Conservation (phyloP, 1,140 invertebrate species). For the Platyscapa corneri region DNA sequence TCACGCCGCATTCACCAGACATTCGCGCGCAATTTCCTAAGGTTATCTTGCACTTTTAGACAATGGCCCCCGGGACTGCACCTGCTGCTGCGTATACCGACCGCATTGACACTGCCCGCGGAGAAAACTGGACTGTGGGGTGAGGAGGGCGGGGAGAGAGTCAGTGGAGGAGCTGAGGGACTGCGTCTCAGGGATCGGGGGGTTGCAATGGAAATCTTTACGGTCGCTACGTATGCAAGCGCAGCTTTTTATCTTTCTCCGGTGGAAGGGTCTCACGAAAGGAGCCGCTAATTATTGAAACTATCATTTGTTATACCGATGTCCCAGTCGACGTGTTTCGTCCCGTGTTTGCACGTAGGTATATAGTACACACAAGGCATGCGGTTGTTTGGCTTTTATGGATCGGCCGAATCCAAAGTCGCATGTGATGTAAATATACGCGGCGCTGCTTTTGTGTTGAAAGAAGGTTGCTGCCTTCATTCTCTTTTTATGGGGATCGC, state of each 20-base stretch:
- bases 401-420: not conserved
- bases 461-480: not conserved
- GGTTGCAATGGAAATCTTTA: not conserved
- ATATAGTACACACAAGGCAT: not conserved
- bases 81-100: slow-evolving; percentile 38
- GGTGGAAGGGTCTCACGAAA: slow-evolving; percentile 15
- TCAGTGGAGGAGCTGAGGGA: not conserved
- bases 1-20: slow-evolving; percentile 25
- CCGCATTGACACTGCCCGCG: slow-evolving; percentile 37
- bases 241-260: not conserved
- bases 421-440: slow-evolving; percentile 10
- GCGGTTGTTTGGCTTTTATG: not conserved
- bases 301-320: slow-evolving; percentile 53
- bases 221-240: not conserved
- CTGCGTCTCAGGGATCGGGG: not conserved
- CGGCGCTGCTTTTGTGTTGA: not conserved
- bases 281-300: slow-evolving; percentile 55
- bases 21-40: slow-evolving; percentile 52
- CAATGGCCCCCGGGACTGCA: slow-evolving; percentile 45
- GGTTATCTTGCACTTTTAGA: slow-evolving; percentile 56
- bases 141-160: no score
- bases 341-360: not conserved
- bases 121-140: not conserved
- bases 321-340: no score
- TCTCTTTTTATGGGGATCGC: not conserved